Evolutionary conservation across 2,797 vertebrate genomes (phyloP), one percentile per base, ranked within the genome.

Genomic region (Periparus ater): DNA sequence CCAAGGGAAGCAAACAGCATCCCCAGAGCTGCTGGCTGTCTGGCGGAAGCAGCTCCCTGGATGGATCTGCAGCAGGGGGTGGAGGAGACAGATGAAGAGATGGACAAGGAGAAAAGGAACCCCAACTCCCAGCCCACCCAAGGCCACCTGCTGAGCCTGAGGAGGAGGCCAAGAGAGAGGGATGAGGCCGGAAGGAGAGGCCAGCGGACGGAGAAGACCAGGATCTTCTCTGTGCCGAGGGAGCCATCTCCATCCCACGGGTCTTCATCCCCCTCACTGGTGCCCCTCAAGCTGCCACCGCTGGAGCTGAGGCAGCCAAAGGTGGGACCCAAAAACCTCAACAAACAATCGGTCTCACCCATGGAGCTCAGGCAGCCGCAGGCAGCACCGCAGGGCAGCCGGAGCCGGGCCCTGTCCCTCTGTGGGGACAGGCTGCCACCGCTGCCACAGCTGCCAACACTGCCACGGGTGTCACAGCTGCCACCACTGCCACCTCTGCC

Each of bases 1-100:
- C 29, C n/a, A 1, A 13, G 45, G 25, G 36, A 17, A 17, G 11
- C 22, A 60, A 30, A 25, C 7, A 30, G 23, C 1, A 0, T 25
- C 36, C 45, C 40, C 38, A 20, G 47, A 62, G 38, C 58, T 76
- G 47, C 73, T 76, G 47, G 15, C 30, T 22, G 14, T 51, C 23
- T 11, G 45, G 45, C 26, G 34, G 29, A 26, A 75, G 18, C 34
- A 10, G 45, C 57, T 50, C 29, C 29, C 10, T 51, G 47, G 18
- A n/a, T 51, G 2, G 2, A 18, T 17, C 45, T 45, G 45, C 8
- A 45, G 45, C 20, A 40, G 58, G 27, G 23, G 9, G 42, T 14
- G 19, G 27, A 1, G 38, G 38, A 40, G 38, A 40, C 38, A 40
- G 38, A 40, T 40, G 38, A 40, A 6, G 23, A 42, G 15, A 42